Evolutionary conservation across 23 tunicate species (phyloP).

Genomic region (Oikopleura dioica): DNA sequence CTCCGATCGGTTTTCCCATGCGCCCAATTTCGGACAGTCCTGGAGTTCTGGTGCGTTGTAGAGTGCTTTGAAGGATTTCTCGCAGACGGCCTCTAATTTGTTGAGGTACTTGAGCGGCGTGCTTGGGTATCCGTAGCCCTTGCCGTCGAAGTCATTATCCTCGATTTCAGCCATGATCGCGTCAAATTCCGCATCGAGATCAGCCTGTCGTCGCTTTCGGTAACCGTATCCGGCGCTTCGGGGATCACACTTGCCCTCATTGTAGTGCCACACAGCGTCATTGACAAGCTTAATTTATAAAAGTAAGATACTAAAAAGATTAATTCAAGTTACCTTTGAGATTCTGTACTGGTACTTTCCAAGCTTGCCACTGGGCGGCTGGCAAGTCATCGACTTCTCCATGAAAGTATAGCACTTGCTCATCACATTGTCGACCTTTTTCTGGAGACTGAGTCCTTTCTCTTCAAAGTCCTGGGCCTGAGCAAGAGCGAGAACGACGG

Average conservation of each 20-base stretch:
- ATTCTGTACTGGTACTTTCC: no score
- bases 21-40: conserved; percentile 8
- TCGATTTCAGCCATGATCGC: not conserved
- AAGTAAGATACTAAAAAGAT: no score
- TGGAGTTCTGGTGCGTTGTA: not conserved
- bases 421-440: no score
- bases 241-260: not conserved
- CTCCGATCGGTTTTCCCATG: not conserved
- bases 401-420: no score
- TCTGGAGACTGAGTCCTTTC: no score
- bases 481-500: no score
- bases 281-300: not conserved
- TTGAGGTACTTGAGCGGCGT: not conserved
- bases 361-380: no score
- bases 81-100: not conserved
- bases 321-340: no score
- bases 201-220: not conserved
- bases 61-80: not conserved
- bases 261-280: not conserved
- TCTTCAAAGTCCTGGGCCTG: no score
- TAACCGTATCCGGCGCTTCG: not conserved
- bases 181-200: not conserved
- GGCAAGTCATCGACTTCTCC: no score
- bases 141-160: not conserved
- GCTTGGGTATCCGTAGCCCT: no score